Evolutionary conservation across 2,888 invertebrate species (phyloP).

Genomic region (Parnassius apollo): DNA sequence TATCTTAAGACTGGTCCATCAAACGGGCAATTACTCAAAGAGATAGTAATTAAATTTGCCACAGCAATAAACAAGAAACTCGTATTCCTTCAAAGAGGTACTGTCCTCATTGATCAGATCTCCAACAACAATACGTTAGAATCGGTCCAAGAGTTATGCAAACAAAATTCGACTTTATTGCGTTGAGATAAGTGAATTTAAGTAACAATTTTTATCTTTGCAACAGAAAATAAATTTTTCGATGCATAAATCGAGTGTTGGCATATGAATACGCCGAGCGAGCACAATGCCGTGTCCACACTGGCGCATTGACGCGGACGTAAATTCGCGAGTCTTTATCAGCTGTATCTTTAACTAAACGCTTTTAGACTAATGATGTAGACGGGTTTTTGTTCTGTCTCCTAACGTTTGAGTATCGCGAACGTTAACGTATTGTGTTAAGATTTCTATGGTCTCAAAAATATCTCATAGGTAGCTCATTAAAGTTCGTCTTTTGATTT

Average conservation of each 20-base stretch:
- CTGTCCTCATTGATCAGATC: conserved; percentile 55
- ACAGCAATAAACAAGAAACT: conserved; percentile 60
- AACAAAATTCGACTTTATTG: conserved; percentile 29
- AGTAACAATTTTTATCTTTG: conserved; percentile 25
- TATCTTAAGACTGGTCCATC: conserved; percentile 38
- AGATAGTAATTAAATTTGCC: conserved; percentile 65
- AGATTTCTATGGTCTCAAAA: conserved; percentile 15
- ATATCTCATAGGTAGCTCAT: conserved; percentile 26
- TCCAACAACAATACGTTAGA: conserved; percentile 23
- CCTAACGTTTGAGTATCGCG: conserved; percentile 21
- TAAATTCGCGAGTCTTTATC: conserved; percentile 60
- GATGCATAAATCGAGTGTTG: conserved; percentile 66
- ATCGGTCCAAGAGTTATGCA: conserved; percentile 7
- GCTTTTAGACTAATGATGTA: conserved; percentile 32
- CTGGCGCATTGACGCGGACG: conserved; percentile 46
- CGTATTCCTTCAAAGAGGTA: conserved; percentile 49
- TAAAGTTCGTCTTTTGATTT: conserved; percentile 16
- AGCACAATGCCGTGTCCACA: conserved; percentile 61
- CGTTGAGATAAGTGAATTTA: conserved; percentile 2
- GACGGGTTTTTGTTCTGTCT: conserved; percentile 24
- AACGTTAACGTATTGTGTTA: conserved; percentile 25
- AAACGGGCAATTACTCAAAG: conserved; percentile 62
- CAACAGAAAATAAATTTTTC: conserved; percentile 35
- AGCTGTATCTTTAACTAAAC: conserved; percentile 53
- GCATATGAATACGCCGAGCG: conserved; percentile 64